These are phyloP conservation scores for Neoarius graeffei DNA, from an alignment of 2,113 vertebrate genomes.

Conservation along the genomic window DNA sequence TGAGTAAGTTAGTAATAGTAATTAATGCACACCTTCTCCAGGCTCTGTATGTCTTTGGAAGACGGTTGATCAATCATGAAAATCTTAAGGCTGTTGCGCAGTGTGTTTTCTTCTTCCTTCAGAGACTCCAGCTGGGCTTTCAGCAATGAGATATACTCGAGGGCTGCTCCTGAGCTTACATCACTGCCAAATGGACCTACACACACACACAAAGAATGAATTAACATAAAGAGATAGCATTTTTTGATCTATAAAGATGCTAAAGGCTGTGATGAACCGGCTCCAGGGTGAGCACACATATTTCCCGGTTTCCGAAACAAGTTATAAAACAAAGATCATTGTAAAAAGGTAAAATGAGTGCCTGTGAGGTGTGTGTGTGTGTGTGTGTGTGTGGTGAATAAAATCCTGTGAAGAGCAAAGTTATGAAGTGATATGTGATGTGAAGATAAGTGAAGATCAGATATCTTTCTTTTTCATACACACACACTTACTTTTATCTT, in stretches of 20 bases:
- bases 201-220: constrained; percentile 44
- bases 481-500: too few relatives aligned
- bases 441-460: neutral
- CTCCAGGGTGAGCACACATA: too few relatives aligned
- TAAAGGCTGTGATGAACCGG: neutral
- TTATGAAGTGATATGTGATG: neutral
- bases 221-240: neutral
- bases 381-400: neutral
- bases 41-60: constrained; percentile 75
- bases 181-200: constrained; percentile 74
- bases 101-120: constrained; percentile 71
- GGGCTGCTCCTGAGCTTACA: constrained; percentile 58
- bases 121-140: constrained; percentile 66
- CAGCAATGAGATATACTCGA: constrained; percentile 65
- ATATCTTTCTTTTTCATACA: neutral
- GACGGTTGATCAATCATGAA: constrained; percentile 76
- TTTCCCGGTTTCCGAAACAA: neutral
- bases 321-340: neutral
- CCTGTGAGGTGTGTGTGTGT: neutral
- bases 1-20: neutral
- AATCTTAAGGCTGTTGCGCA: constrained; percentile 71
- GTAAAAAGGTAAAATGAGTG: neutral
- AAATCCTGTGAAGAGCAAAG: too few relatives aligned
- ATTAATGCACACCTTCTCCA: constrained; percentile 72
- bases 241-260: neutral